Evolutionary conservation across 2,797 vertebrate species (phyloP).

Genomic region (Lepus oiostolus): DNA sequence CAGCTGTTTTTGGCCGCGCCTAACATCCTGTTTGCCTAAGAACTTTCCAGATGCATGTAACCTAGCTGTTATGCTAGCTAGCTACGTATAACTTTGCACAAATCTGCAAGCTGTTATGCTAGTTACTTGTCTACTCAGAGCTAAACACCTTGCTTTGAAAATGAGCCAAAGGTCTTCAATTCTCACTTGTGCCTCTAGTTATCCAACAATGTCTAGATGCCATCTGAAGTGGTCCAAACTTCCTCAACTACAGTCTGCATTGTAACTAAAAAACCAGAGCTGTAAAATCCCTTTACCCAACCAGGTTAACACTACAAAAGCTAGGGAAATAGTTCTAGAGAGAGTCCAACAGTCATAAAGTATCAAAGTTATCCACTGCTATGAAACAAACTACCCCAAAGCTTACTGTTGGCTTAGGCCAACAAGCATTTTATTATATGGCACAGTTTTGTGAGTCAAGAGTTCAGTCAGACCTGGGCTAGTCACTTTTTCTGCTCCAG

Average conservation of each 20-base stretch:
- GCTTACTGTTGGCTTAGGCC: background rate
- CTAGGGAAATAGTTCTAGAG: background rate
- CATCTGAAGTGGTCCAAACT: background rate
- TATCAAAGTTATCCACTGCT: background rate
- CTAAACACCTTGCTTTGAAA: too few species aligned
- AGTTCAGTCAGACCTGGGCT: background rate
- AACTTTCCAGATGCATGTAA: too few species aligned
- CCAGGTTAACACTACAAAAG: background rate
- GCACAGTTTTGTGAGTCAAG: background rate
- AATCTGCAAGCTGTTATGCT: too few species aligned
- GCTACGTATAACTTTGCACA: too few species aligned
- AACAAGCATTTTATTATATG: slow-evolving; percentile 34
- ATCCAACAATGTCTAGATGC: background rate
- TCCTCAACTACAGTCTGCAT: background rate
- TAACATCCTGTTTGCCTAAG: too few species aligned
- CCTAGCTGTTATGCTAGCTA: too few species aligned
- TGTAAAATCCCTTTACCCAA: background rate
- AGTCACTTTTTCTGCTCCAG: background rate
- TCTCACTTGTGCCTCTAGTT: background rate
- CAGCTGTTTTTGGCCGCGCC: too few species aligned
- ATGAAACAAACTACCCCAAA: background rate
- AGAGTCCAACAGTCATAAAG: background rate
- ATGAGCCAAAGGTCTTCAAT: too few species aligned
- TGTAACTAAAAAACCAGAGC: background rate
- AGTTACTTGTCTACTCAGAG: too few species aligned